Base-by-base conservation (phyloP, 1,140 invertebrate species). In the Leptinotarsa defecta region DNA sequence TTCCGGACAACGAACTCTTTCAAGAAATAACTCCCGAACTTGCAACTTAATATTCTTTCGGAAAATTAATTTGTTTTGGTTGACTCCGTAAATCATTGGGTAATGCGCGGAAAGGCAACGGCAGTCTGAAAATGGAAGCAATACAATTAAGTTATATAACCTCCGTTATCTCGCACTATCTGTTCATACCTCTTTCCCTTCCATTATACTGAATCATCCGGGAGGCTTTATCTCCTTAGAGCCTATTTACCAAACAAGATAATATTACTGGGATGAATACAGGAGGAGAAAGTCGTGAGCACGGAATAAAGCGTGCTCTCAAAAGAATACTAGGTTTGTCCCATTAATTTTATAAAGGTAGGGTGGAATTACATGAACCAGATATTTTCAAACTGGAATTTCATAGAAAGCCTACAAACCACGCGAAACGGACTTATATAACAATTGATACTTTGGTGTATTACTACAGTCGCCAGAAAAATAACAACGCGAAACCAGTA, bases 201-300 rank as follows among this genome's bases (percentile, higher is more conserved):
- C 13, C 2, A 67, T 67, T 22, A 34, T 17, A 67, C 64, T 67
- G 64, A 67, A 67, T 67, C 64, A 67, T 67, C 27, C 27, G 64
- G 22, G 64, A 67, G 24, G 27, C 64, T 22, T 65, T 65, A 65
- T 65, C 64, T 65, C 17, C 17, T 65, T 27, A 65, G 27, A 65
- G 64, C 64, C 64, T 67, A 67, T 67, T 67, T 67, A 67, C 64
- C 64, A 67, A 67, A 67, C 64, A 67, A 22, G 64, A 24, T 19
- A 67, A 34, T 67, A 67, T 67, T 67, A 34, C 64, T 24, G 64
- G 52, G 52, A 57, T 57, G 27, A 67, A 67, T 67, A 67, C 6
- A 67, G 64, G 24, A 67, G 27, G n/a, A 67, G 64, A 5, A 1
- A 34, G 64, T 57, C n/a, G 52, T 57, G 52, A 57, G 4, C 17